Base-by-base conservation (phyloP, 1,140 invertebrate genomes). In the Bicyclus anynana region DNA sequence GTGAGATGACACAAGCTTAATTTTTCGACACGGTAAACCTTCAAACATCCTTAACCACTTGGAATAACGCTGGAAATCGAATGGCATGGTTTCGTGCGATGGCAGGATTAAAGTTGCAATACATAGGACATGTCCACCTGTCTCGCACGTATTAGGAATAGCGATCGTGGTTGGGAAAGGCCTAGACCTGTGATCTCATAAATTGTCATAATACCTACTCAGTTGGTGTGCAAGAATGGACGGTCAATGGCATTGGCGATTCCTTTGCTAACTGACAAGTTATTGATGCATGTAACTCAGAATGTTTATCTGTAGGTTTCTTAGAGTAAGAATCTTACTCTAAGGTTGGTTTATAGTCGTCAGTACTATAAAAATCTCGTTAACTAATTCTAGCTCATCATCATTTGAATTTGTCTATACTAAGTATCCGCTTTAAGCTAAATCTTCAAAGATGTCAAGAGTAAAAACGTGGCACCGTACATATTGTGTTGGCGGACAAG, bases 121-220 rank as follows among this genome's bases (percentile, higher is more conserved):
- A 49, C 61, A 62, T 59, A 72, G 71, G 64, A 66, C 66, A 64
- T 65, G 74, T 76, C 69, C 78, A 81, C 78, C 78, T 79, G 78
- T 77, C 74, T 54, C 69, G 59, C 71, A 79, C 78, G 63, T 79
- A 79, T 81, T 76, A 68, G 78, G 76, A 75, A 59, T 62, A 47
- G 70, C 64, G 74, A 72, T 70, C 67, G 71, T 67, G 59, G 63
- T 76, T 72, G 59, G 65, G 69, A 68, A 67, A 80, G 59, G 65
- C 68, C 71, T 70, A 77, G 69, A 68, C 63, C 63, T 47, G 62
- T 62, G 64, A 66, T 54, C 62, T 62, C 56, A 63, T 66, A 54
- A 57, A 44, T 52, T 63, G 54, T 62, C 58, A 56, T 60, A 53
- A 48, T 46, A 50, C 37, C 42, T 37, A 56, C 49, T 40, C 47